phyloP scores from a whole-genome alignment of 2,888 invertebrate genomes.

The Quadroppia sp. region DNA sequence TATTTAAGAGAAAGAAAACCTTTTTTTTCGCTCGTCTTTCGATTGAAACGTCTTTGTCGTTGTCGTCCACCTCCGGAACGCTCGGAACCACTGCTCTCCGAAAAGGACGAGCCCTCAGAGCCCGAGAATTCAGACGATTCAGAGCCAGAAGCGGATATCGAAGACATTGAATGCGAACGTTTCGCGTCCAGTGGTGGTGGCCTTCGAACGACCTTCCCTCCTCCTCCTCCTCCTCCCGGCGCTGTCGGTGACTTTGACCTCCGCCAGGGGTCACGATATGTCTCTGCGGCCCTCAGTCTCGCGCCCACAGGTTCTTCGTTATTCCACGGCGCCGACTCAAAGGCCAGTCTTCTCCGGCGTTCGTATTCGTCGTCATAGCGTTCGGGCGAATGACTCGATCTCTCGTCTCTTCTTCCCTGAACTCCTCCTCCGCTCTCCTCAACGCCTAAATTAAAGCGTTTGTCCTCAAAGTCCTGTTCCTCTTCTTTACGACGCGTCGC shows the following conservation, averaged over 20 bases:
- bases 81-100: neutral
- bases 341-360: slow-evolving; percentile 41
- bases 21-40: slow-evolving; percentile 1
- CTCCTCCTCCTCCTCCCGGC: too few relatives aligned
- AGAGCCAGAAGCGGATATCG: slow-evolving; percentile 32
- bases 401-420: neutral
- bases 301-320: slow-evolving; percentile 20
- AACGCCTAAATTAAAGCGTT: slow-evolving; percentile 81
- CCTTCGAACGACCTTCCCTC: neutral
- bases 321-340: slow-evolving; percentile 44
- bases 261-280: slow-evolving; percentile 44
- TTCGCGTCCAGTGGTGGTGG: neutral
- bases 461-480: slow-evolving; percentile 92
- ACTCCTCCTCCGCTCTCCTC: slow-evolving; percentile 56
- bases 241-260: slow-evolving; percentile 41
- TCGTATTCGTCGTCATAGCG: slow-evolving; percentile 42
- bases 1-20: neutral
- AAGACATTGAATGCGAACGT: slow-evolving; percentile 41
- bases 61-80: neutral
- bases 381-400: neutral
- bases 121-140: slow-evolving; percentile 7
- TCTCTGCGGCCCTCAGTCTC: neutral
- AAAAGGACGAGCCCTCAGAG: neutral
- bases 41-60: neutral
- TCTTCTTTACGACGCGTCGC: slow-evolving; percentile 89